Evolutionary conservation across 2,888 invertebrate species (phyloP), one percentile per base, ranked within the genome.

Genomic region (Maniola hyperantus): DNA sequence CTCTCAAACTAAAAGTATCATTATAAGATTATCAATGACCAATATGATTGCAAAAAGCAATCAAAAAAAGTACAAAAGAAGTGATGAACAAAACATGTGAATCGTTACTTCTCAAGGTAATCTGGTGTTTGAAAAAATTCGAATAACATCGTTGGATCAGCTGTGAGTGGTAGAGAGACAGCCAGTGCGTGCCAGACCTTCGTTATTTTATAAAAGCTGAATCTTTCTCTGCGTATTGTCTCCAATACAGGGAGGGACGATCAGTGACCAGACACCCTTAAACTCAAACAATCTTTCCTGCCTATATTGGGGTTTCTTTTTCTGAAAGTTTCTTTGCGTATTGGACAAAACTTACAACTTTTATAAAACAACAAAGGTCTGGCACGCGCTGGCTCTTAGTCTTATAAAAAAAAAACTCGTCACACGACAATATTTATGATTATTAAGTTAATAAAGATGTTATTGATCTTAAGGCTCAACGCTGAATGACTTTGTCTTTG

Each of bases 71-170:
- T 79, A 77, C 80, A 76, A 77, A 75, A 73, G 72, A 76, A 82
- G 76, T 83, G 82, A 80, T 77, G 46, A 71, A 75, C 85, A 65
- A 54, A 46, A 85, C 88, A 87, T 5, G 81, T 85, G 87, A 89
- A 84, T 82, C 89, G 88, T 90, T 89, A 85, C 70, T 68, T 60
- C 70, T 76, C 91, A 89, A 91, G 91, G 91, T 85, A 79, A 88
- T 74, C 88, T 0, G 62, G 83, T 69, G 39, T 64, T 65, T 78
- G 70, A 71, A 74, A 74, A 76, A 75, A 72, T 70, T 70, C 64
- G 55, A 73, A 73, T 66, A 64, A 61, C 18, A 62, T 61, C 64
- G 73, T 72, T 71, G 64, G 66, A 74, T 70, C 73, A 72, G 74
- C 73, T 69, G 62, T 51, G 71, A 65, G 61, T 20, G 50, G 57